A percentile compares a stretch with the other conserved stretches of the same genome.
Conservation (phyloP, 2,888 invertebrate genomes). For the Polia nebulosa region DNA sequence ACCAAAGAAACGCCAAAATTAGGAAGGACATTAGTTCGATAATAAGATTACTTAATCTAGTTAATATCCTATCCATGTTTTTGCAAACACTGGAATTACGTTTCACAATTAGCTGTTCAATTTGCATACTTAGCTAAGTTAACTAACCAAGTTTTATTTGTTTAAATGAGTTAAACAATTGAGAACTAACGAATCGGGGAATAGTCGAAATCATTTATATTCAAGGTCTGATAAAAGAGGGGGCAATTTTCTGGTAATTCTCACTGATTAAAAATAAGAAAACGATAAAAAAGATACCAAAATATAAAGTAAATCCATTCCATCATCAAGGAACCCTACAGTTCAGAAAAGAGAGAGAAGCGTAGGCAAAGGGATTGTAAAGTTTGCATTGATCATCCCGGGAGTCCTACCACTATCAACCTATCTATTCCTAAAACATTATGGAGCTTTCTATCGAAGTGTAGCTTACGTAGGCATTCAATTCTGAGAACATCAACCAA, state of each 20-base stretch:
- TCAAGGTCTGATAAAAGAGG: not conserved
- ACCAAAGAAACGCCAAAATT: not conserved
- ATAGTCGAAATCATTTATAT: constrained; percentile 23
- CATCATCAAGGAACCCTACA: not conserved
- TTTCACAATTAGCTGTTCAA: constrained; percentile 57
- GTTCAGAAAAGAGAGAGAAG: not conserved
- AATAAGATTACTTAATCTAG: constrained; percentile 27
- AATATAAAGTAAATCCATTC: not conserved
- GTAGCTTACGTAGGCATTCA: not conserved
- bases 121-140: constrained; percentile 61
- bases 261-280: not conserved
- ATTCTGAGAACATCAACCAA: not conserved
- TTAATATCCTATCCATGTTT: constrained; percentile 37
- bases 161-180: constrained; percentile 39
- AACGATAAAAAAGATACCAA: not conserved
- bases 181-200: constrained; percentile 43
- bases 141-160: constrained; percentile 49
- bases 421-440: constrained; percentile 5
- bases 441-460: constrained; percentile 7
- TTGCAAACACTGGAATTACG: constrained; percentile 43
- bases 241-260: not conserved
- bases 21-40: constrained; percentile 14
- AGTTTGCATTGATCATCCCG: constrained; percentile 37
- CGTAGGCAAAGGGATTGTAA: constrained; percentile 10
- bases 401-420: constrained; percentile 1